phyloP scores from a whole-genome alignment of 2,113 vertebrate species.

The Myotis davidii region DNA sequence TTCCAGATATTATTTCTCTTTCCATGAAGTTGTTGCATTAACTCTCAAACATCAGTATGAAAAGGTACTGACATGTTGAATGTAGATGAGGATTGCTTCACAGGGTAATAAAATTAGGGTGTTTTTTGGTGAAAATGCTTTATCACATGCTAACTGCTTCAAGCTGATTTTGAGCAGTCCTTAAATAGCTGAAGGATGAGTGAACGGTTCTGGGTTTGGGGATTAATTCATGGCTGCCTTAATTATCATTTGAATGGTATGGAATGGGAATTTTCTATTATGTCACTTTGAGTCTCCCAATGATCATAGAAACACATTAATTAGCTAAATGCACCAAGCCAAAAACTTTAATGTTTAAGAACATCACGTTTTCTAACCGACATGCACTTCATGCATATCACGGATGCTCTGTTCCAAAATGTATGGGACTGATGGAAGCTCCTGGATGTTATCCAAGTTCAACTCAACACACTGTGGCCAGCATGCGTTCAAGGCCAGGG shows the following conservation, averaged over 20 bases:
- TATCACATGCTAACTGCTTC: background rate
- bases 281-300: background rate
- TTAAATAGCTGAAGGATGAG: background rate
- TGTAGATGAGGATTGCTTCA: conserved; percentile 30
- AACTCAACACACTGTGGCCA: background rate
- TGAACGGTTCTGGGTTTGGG: background rate
- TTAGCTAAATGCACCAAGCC: background rate
- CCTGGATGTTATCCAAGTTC: conserved; percentile 2
- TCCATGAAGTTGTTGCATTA: conserved; percentile 68
- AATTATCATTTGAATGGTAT: conserved; percentile 3
- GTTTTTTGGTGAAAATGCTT: conserved; percentile 16
- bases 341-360: background rate
- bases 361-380: background rate
- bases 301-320: background rate
- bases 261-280: conserved; percentile 5
- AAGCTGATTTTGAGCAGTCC: conserved; percentile 48
- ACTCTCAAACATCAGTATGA: conserved; percentile 65
- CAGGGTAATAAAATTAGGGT: conserved; percentile 42
- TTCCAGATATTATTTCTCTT: conserved; percentile 78
- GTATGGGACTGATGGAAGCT: background rate
- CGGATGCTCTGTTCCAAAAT: background rate
- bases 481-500: background rate
- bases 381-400: background rate
- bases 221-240: background rate
- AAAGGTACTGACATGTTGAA: conserved; percentile 65